A percentile compares a stretch with the other conserved stretches of the same genome.
Conservation (phyloP, 2,888 invertebrate species). For the Eupsilia transversa region DNA sequence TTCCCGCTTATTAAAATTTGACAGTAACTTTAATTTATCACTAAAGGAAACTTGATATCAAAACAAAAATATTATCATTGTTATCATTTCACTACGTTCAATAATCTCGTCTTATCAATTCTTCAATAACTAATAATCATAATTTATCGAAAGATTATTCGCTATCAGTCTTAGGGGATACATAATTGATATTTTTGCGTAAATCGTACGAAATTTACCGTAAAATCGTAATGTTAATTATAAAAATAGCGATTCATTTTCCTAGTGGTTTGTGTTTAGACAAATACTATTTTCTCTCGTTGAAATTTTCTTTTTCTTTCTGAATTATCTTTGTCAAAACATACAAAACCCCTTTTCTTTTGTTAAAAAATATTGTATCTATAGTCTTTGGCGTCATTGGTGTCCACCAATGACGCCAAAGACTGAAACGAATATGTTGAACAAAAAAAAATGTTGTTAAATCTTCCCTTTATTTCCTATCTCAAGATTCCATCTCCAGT, state of each 20-base stretch:
- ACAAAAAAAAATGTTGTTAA: neutral
- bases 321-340: neutral
- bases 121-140: constrained; percentile 44
- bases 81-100: constrained; percentile 44
- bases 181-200: constrained; percentile 49
- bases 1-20: neutral
- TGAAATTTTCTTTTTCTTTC: neutral
- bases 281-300: neutral
- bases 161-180: constrained; percentile 54
- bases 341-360: neutral
- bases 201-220: constrained; percentile 26
- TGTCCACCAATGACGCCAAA: neutral
- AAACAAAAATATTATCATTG: constrained; percentile 52
- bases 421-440: neutral
- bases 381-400: no score
- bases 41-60: constrained; percentile 16
- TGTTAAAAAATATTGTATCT: neutral
- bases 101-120: constrained; percentile 47
- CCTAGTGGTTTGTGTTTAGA: neutral
- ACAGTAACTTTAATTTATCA: neutral
- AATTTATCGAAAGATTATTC: constrained; percentile 54
- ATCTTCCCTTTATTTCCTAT: constrained; percentile 19
- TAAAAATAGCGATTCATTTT: constrained; percentile 12
- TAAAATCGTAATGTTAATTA: neutral
- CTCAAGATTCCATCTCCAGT: constrained; percentile 38